Percentiles rank a stretch among this genome's conserved stretches.
Conservation (phyloP, 1,140 invertebrate genomes). For the Lordiphosa collinella region DNA sequence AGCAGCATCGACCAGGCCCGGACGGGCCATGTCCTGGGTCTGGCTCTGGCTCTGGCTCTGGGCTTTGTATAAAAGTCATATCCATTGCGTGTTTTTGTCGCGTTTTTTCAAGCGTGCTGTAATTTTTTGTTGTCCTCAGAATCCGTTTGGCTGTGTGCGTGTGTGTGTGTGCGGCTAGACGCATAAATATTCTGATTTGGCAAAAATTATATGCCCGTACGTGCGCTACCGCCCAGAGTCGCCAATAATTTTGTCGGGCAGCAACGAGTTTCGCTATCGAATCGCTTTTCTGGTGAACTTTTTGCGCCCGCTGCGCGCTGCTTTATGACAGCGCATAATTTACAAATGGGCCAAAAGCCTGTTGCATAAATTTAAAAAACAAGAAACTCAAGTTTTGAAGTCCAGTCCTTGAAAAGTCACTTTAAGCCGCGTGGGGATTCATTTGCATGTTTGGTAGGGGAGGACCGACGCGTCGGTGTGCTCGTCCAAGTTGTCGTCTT, state of each 20-base stretch:
- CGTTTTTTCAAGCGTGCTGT: constrained; percentile 72
- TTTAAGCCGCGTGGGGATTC: constrained; percentile 49
- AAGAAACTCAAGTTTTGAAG: constrained; percentile 1
- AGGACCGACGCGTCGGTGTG: too few relatives aligned
- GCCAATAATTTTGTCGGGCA: constrained; percentile 42
- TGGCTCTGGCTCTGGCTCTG: constrained; percentile 5
- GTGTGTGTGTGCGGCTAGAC: constrained; percentile 64
- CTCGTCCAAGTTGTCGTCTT: constrained; percentile 51
- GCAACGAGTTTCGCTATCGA: constrained; percentile 15
- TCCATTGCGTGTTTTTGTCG: constrained; percentile 75
- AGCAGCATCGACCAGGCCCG: background rate
- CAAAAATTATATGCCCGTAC: constrained; percentile 76
- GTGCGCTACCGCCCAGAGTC: constrained; percentile 38
- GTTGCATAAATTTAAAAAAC: constrained; percentile 67
- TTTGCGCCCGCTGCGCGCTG: constrained; percentile 38
- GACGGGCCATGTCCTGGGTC: constrained; percentile 13
- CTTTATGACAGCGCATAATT: constrained; percentile 76
- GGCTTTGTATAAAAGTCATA: constrained; percentile 72
- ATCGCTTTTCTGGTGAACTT: background rate
- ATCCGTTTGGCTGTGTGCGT: background rate
- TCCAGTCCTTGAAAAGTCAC: constrained; percentile 38
- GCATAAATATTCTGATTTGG: constrained; percentile 79
- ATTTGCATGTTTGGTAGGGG: constrained; percentile 50
- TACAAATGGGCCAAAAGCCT: constrained; percentile 76
- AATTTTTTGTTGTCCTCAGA: constrained; percentile 42